A percentile compares a stretch with the other conserved stretches of the same genome.
These are phyloP conservation scores for Melanostoma mellinum DNA, from an alignment of 2,888 invertebrate species.

Conservation along the genomic window DNA sequence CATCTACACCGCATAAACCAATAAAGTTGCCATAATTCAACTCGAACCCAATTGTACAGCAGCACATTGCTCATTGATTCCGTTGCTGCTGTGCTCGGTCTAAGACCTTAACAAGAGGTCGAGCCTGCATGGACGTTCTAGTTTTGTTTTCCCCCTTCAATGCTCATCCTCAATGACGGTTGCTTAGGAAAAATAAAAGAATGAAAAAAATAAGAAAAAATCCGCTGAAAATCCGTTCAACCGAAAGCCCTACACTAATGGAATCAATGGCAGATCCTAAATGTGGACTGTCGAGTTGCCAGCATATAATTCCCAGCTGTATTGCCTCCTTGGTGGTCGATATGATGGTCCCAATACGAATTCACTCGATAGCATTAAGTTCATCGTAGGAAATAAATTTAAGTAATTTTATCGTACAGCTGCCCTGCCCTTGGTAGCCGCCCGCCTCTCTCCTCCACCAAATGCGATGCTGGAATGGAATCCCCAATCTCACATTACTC, in stretches of 20 bases:
- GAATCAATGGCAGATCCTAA: slow-evolving; percentile 59
- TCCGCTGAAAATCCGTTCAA: slow-evolving; percentile 53
- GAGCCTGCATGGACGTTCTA: slow-evolving; percentile 27
- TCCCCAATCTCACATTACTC: slow-evolving; percentile 26
- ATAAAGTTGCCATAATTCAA: slow-evolving; percentile 72
- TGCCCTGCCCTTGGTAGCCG: slow-evolving; percentile 16
- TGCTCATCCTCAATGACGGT: slow-evolving; percentile 14
- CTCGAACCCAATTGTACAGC: slow-evolving; percentile 59
- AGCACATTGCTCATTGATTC: slow-evolving; percentile 70
- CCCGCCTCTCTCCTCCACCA: too few relatives aligned
- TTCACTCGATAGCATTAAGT: slow-evolving; percentile 70
- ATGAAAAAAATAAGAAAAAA: background rate
- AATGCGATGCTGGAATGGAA: background rate
- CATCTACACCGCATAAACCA: slow-evolving; percentile 65
- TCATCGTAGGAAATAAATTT: slow-evolving; percentile 71
- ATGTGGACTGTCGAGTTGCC: slow-evolving; percentile 17
- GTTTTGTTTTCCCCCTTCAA: background rate
- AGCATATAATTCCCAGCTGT: slow-evolving; percentile 65
- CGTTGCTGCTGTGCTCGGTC: slow-evolving; percentile 37
- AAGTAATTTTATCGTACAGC: slow-evolving; percentile 70
- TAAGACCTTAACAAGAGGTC: slow-evolving; percentile 66
- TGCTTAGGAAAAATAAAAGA: background rate
- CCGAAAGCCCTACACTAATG: slow-evolving; percentile 57
- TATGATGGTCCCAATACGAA: slow-evolving; percentile 63
- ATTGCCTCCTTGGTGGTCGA: slow-evolving; percentile 23